phyloP scores from a whole-genome alignment of 1,140 invertebrate genomes.

The Trachelipus rathkii region DNA sequence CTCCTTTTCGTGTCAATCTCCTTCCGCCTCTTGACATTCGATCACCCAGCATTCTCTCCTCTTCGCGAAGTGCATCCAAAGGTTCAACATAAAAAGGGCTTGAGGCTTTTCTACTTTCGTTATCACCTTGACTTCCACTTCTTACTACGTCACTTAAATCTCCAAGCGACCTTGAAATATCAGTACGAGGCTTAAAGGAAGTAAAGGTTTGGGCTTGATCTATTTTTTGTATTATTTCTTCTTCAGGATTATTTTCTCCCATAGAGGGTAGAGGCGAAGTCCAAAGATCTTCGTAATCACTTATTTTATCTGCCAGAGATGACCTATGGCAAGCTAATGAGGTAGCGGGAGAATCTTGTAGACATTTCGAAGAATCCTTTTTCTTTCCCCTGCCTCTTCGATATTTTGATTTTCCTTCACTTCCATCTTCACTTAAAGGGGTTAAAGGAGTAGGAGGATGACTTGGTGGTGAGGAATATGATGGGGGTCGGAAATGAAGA shows the following conservation, averaged over 20 bases:
- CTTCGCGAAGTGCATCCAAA: slow-evolving; percentile 67
- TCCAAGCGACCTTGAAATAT: slow-evolving; percentile 42
- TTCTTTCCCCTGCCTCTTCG: slow-evolving; percentile 11
- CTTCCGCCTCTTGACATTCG: slow-evolving; percentile 46
- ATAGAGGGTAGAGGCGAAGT: slow-evolving; percentile 55
- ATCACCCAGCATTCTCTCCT: slow-evolving; percentile 49
- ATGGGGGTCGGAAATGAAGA: slow-evolving; percentile 38
- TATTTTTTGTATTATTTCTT: slow-evolving; percentile 25
- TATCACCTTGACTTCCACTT: slow-evolving; percentile 30
- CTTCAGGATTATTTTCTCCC: neutral
- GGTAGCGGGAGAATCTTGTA: neutral
- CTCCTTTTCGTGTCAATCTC: slow-evolving; percentile 38
- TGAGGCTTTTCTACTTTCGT: slow-evolving; percentile 47
- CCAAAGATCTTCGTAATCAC: slow-evolving; percentile 94
- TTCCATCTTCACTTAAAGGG: slow-evolving; percentile 30
- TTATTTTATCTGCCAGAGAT: slow-evolving; percentile 81
- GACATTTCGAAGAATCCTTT: neutral
- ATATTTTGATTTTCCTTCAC: slow-evolving; percentile 13
- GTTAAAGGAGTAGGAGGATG: slow-evolving; percentile 24
- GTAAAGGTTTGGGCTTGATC: slow-evolving; percentile 24
- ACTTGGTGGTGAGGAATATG: slow-evolving; percentile 30
- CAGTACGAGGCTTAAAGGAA: slow-evolving; percentile 39
- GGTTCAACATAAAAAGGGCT: slow-evolving; percentile 90
- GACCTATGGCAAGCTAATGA: slow-evolving; percentile 67
- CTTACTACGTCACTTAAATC: slow-evolving; percentile 39